Conservation (phyloP, 2,113 vertebrate species). For the Arothron firmamentum region DNA sequence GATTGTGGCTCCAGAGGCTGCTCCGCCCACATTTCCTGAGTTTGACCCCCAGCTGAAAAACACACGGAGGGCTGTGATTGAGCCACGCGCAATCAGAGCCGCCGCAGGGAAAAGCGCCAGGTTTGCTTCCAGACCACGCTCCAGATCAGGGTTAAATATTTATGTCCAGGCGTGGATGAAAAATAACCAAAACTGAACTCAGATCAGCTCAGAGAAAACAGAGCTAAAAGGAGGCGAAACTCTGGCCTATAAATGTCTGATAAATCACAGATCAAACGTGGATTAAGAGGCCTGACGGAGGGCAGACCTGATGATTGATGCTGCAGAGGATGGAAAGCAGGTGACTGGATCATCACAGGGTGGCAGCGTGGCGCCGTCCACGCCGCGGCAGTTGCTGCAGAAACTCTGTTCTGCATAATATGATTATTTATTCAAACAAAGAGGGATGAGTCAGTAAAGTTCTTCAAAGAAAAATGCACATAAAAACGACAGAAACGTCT, state of each 20-base stretch:
- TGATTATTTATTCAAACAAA: slow-evolving; percentile 52
- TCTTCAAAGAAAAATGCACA: slow-evolving; percentile 51
- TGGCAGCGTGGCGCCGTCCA: slow-evolving; percentile 49
- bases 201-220: no score
- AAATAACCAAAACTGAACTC: no score
- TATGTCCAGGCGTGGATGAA: no score
- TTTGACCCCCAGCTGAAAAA: slow-evolving; percentile 5
- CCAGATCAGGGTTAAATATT: no score
- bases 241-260: no score
- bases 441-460: slow-evolving; percentile 48
- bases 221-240: no score
- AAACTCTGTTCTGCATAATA: slow-evolving; percentile 14
- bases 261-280: no score
- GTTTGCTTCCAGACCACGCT: no score
- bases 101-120: no score
- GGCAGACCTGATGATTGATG: no score
- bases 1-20: slow-evolving; percentile 43
- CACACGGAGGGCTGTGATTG: background rate
- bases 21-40: slow-evolving; percentile 37
- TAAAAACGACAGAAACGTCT: slow-evolving; percentile 9
- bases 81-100: background rate
- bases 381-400: background rate
- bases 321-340: no score
- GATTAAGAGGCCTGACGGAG: no score
- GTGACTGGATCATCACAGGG: slow-evolving; percentile 31